Base-by-base conservation (phyloP, 2,113 vertebrate genomes). In the Otolemur garnettii region DNA sequence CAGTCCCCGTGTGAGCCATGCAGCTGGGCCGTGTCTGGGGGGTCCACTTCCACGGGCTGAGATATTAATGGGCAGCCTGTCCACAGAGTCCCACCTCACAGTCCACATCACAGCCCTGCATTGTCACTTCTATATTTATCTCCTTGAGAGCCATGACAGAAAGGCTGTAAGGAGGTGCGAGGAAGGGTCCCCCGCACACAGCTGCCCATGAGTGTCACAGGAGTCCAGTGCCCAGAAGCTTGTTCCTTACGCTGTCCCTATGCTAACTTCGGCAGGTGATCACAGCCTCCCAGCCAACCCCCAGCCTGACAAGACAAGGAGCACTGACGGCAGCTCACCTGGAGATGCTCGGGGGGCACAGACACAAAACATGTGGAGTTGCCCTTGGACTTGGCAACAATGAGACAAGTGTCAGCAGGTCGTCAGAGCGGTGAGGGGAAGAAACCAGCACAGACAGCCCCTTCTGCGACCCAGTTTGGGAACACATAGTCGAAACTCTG, bases 21-120 rank as follows among this genome's bases (percentile, higher is more conserved):
- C 45, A 50, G 45, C 45, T 50, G 45, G 45, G 8, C 8, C 45
- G 45, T 50, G 45, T 50, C 45, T 7, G 8, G 45, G 45, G 45
- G 8, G 45, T 50, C 45, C 45, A 50, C 28, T 13, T 78, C 68
- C 68, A 19, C 1, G 53, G 0, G 57, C 7, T 4, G 86, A 26
- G 66, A 57, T 1, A 22, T 1, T 26, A 10, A 62, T 10, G 5
- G 21, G 22, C 45, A 71, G 45, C 12, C 26, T 0, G 0, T 30
- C 28, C 81, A 35, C 28, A 66, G 26, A 57, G 3, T 4, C 26
- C 33, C 22, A 1, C 24, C 45, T n/a, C 33, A 69, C 11, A 0
- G 13, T 22, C 35, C 17, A 8, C 1, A 3, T n/a, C 50, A 24
- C 17, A 38, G n/a, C 17, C 21, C 85, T 42, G 13, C 0, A n/a